Evolutionary conservation across 1,140 invertebrate species (phyloP).

Genomic region (Lepidurus apus): DNA sequence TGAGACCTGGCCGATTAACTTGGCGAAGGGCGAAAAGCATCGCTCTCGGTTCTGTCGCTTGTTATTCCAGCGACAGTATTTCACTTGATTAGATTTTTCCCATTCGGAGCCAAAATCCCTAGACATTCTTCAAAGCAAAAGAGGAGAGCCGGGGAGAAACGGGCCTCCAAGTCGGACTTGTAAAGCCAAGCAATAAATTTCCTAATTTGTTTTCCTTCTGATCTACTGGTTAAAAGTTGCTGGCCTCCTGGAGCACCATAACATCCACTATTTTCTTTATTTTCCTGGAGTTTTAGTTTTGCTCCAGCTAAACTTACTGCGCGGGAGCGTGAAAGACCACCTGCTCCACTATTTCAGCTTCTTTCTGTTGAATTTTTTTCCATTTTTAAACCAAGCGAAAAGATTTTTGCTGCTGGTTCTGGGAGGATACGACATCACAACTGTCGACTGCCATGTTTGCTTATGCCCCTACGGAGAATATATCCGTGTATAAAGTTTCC

Average conservation of each 20-base stretch:
- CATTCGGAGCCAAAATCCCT: neutral
- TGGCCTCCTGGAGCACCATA: neutral
- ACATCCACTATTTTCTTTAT: neutral
- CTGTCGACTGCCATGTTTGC: neutral
- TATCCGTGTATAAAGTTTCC: slow-evolving; percentile 11
- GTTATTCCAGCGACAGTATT: neutral
- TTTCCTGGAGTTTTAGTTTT: neutral
- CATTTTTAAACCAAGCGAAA: neutral
- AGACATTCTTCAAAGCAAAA: neutral
- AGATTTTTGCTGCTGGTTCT: neutral
- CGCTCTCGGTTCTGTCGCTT: neutral
- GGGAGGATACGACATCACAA: neutral
- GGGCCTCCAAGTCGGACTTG: neutral
- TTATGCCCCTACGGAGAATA: neutral
- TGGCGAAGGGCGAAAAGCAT: neutral
- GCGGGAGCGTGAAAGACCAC: slow-evolving; percentile 10
- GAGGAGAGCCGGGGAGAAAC: neutral
- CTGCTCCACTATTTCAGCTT: slow-evolving; percentile 7
- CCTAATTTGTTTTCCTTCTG: neutral
- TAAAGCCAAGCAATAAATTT: slow-evolving; percentile 6
- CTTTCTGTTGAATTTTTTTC: neutral
- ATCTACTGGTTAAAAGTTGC: slow-evolving; percentile 4
- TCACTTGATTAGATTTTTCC: neutral
- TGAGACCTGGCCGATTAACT: neutral
- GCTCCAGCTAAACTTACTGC: slow-evolving; percentile 4